Evolutionary conservation across 2,888 invertebrate species (phyloP), one percentile per base, ranked within the genome.

Genomic region (Graphium colonna): DNA sequence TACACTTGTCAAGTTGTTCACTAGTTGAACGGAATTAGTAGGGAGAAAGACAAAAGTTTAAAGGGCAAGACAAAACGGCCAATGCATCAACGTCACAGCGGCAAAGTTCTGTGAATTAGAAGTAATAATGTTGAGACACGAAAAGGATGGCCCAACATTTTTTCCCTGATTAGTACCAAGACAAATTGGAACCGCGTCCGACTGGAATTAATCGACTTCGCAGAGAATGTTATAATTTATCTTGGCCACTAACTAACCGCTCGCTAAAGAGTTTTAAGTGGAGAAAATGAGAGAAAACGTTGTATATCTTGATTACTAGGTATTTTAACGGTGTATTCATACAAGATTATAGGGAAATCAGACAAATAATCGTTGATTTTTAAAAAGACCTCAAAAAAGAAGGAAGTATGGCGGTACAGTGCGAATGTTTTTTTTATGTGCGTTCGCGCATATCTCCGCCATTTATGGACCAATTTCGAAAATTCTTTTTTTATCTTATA

Each of bases 101-200:
- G 28, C 13, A 40, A 18, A 52, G 38, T 38, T 52, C 31, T 46
- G 67, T 75, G 79, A 83, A 84, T 82, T 79, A 79, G 80, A 79
- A 82, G 82, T 82, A 83, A 82, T 82, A 79, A 76, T 69, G 75
- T 52, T 33, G 13, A 41, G 73, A 69, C 74, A 67, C 67, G 69
- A 69, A 73, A 75, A 68, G 67, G 72, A 73, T 65, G 63, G 65
- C 62, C 71, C 68, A 10, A 69, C 73, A 75, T 79, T 79, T 75
- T 77, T 71, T 65, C 64, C 68, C 75, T 81, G 79, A 83, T 80
- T 82, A 79, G 72, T 56, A 38, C 40, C 38, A 52, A 80, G 80
- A 83, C 76, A 77, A 81, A 82, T 80, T 68, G 74, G 56, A 55
- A 64, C 65, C 64, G 61, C 64, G 39, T 31, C 17, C 36, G 38